These are phyloP conservation scores for Rotaria magnacalcarata DNA, from an alignment of 2,888 invertebrate species.

Conservation along the genomic window DNA sequence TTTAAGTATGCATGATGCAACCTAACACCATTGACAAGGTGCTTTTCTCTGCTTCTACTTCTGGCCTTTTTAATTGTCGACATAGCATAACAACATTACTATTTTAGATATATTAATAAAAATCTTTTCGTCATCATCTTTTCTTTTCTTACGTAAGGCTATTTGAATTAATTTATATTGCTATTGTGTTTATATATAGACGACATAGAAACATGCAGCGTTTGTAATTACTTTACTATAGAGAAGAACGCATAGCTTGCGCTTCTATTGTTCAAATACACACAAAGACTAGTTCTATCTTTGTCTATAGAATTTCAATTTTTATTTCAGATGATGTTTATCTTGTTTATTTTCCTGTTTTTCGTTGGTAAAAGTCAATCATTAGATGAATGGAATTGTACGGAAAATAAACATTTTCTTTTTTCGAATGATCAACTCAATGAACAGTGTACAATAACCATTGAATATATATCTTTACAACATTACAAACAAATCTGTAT, in stretches of 20 bases:
- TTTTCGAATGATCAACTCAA: background rate
- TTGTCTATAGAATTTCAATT: background rate
- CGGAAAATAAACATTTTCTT: background rate
- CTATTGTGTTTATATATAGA: background rate
- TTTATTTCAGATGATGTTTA: constrained; percentile 1
- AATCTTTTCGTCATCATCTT: constrained; percentile 9
- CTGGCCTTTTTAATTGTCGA: background rate
- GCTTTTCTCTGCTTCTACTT: background rate
- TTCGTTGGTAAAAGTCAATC: background rate
- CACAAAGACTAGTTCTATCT: background rate
- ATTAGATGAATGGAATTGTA: constrained; percentile 8
- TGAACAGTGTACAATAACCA: constrained; percentile 2
- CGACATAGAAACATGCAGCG: background rate
- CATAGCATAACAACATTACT: background rate
- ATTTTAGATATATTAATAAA: background rate
- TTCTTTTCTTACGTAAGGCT: background rate
- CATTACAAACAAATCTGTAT: background rate
- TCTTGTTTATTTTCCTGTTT: background rate
- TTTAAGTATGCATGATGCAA: background rate
- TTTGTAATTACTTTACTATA: background rate
- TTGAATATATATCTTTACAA: background rate
- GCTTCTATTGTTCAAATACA: background rate
- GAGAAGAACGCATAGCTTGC: background rate
- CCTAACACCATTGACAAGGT: background rate
- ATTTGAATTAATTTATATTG: background rate